Percentiles rank a stretch among this genome's conserved stretches.
Evolutionary conservation across 2,113 vertebrate species (phyloP).

Genomic region (Pitta sordida): DNA sequence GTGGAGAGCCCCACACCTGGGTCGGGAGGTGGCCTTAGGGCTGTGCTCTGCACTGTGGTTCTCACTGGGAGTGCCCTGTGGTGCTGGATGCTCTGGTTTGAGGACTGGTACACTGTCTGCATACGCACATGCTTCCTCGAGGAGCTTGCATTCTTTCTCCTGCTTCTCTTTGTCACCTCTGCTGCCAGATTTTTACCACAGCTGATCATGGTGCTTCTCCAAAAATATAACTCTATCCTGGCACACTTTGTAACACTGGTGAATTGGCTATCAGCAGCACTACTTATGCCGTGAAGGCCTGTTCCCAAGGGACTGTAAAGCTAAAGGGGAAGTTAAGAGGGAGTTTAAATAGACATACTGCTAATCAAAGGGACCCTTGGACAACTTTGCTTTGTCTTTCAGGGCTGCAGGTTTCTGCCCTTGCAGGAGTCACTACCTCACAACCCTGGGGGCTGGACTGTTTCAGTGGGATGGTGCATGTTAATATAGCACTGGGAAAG

Average conservation of each 20-base stretch:
- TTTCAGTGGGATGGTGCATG: neutral
- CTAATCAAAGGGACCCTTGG: neutral
- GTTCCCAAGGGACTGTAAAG: neutral
- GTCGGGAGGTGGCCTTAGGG: neutral
- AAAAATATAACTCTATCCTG: neutral
- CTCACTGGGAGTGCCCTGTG: neutral
- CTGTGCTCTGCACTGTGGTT: neutral
- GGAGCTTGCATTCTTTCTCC: neutral
- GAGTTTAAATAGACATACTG: neutral
- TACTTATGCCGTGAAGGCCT: neutral
- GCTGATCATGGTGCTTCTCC: neutral
- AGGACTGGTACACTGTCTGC: neutral
- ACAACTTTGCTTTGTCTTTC: neutral
- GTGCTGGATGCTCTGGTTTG: neutral
- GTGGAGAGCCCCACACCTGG: neutral
- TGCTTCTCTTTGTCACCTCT: neutral
- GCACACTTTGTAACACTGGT: neutral
- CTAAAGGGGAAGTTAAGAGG: neutral
- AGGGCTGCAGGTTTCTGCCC: neutral
- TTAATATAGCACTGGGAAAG: neutral
- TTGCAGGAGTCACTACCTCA: neutral
- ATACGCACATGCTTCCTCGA: neutral
- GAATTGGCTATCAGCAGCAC: neutral
- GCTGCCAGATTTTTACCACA: neutral
- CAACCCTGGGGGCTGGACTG: neutral